phyloP scores from a whole-genome alignment of 2,888 invertebrate genomes.

The Caenorhabditis sinica region DNA sequence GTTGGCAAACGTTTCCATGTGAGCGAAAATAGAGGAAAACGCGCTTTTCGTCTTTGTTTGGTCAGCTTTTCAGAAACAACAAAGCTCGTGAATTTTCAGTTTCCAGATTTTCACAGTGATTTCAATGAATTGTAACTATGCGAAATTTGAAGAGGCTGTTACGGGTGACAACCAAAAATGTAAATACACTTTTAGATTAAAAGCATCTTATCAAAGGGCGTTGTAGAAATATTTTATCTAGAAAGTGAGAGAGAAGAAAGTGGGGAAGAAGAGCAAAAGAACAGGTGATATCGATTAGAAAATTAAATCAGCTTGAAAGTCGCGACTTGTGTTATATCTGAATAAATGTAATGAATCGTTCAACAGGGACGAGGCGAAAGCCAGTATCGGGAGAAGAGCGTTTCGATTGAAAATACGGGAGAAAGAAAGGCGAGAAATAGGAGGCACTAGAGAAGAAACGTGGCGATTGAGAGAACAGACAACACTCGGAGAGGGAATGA shows the following conservation, averaged over 20 bases:
- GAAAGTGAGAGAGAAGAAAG: not conserved
- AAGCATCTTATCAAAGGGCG: conserved; percentile 47
- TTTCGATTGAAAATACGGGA: conserved; percentile 52
- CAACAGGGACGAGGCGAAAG: conserved; percentile 46
- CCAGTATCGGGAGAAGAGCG: conserved; percentile 54
- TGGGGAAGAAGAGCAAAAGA: not conserved
- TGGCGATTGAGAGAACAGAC: conserved; percentile 48
- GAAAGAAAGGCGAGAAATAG: conserved; percentile 41
- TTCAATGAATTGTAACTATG: not conserved
- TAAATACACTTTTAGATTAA: not conserved
- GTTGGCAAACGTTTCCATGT: conserved; percentile 36
- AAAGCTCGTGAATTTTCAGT: not conserved
- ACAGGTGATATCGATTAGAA: conserved; percentile 18
- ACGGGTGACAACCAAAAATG: not conserved
- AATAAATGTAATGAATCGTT: conserved; percentile 51
- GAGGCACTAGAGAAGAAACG: conserved; percentile 45
- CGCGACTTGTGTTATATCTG: conserved; percentile 32
- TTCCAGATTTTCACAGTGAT: no score
- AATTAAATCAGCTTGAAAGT: not conserved
- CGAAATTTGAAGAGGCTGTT: not conserved
- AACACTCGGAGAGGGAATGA: conserved; percentile 18
- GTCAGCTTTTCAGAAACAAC: conserved; percentile 34
- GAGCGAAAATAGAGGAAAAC: not conserved
- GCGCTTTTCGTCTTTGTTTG: conserved; percentile 35
- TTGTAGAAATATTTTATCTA: conserved; percentile 25